Evolutionary conservation across 2,888 invertebrate species (phyloP), one percentile per base, ranked within the genome.

Genomic region (Rhodophaea formosa): DNA sequence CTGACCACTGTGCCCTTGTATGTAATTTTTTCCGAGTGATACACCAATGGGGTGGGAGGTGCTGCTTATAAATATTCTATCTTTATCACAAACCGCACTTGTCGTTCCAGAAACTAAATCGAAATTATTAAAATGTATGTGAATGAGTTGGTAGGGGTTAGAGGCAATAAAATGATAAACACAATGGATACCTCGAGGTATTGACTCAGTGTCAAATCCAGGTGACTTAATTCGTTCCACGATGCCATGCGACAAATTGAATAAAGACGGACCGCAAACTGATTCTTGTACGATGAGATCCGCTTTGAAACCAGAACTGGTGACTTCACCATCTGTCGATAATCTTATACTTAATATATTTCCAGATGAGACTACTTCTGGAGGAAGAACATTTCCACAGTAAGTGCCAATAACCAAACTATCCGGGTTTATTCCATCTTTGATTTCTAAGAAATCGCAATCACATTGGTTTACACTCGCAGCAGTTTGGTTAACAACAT

Each of bases 371-470:
- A 80, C 76, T 17, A 96, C 72, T 10, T 84, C 76, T 1, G 87
- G 81, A 0, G 95, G 95, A 1, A 86, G 53, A 0, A 74, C 79
- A 35, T 92, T 92, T 0, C 96, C 96, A 80, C 97, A 97, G 69
- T 93, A 94, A 51, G 75, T 92, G 0, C 93, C 94, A 17, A 97
- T 94, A 14, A 93, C 65, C 58, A 94, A 93, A 45, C 95, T 93
- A 66, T 93, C 92, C 3, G 93, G 92, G 53, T 94, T 94, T 8
- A 92, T 72, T 0, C 97, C 97, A 80, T 97, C 97, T 58, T 90
- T 92, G 54, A 96, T 75, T 91, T 96, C 94, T 8, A 97, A 72
- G 67, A 88, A 95, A 80, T 97, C 96, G 64, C 95, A 96, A 1
- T 84, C 81, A 76, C 97, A 97, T 32, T 86, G 84, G 30, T 69